Evolutionary conservation across 2,797 vertebrate species (phyloP), one percentile per base, ranked within the genome.

Genomic region (Diceros bicornis): DNA sequence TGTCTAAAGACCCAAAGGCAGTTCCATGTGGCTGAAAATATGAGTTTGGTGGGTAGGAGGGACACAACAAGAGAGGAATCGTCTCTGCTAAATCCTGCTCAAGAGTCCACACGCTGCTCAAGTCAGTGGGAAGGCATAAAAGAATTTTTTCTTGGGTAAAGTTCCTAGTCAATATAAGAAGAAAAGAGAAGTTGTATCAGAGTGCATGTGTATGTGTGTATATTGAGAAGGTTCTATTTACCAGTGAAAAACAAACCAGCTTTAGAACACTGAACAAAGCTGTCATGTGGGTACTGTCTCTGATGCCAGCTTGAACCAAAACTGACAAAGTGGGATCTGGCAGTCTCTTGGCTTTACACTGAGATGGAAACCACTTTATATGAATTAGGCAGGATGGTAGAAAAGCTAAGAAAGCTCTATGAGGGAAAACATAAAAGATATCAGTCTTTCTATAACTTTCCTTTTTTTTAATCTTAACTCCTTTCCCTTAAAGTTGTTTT

Each of bases 301-400:
- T 95, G 69, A 77, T 89, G 66, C 61, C 78, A 83, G n/a, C 82
- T 84, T 68, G 37, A 85, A n/a, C 41, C 79, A 92, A 86, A 96
- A 92, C 79, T 66, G 29, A 69, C 47, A 55, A 81, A 81, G 66
- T 55, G 61, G n/a, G 27, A 50, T 69, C 64, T 64, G 93, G 25
- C 82, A 37, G 6, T 75, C 85, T 77, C 47, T 75, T 72, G 32
- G 47, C 32, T 91, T 91, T 93, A 62, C 32, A 86, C n/a, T 6
- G 47, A 84, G 55, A 62, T 84, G 21, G 68, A 92, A 95, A 34
- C 50, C 9, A n/a, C 12, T 44, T 82, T 27, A 12, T 41, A 4
- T 79, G 57, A 84, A 44, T 44, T 72, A 95, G 41, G 21, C 6
- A 44, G 37, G 44, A 87, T 37, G 52, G 29, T 55, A 25, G 69